Evolutionary conservation across 2,888 invertebrate genomes (phyloP).

Genomic region (Lamproptera curius): DNA sequence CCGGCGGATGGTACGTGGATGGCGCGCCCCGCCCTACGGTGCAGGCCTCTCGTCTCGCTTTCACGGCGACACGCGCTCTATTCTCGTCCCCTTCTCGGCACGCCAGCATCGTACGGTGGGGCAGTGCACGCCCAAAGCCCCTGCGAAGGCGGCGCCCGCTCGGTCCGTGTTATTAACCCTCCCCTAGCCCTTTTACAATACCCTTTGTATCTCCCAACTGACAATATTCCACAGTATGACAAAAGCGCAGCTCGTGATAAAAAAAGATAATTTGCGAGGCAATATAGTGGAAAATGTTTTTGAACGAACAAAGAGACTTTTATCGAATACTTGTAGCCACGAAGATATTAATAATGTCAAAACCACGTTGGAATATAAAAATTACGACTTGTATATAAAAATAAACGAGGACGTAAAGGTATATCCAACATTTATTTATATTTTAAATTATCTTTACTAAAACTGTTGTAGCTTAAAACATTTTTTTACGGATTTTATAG

Average conservation of each 20-base stretch:
- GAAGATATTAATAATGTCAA: too few relatives aligned
- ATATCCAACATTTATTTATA: too few relatives aligned
- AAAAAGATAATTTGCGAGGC: conserved; percentile 17
- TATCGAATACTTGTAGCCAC: too few relatives aligned
- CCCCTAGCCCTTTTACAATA: conserved; percentile 40
- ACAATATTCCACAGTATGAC: conserved; percentile 33
- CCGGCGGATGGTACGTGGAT: conserved; percentile 33
- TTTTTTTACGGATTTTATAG: too few relatives aligned
- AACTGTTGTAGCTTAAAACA: too few relatives aligned
- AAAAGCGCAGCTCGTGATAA: conserved; percentile 24
- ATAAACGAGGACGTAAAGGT: too few relatives aligned
- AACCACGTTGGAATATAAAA: too few relatives aligned
- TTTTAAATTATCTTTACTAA: too few relatives aligned
- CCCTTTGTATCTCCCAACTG: conserved; percentile 49
- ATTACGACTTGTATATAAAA: too few relatives aligned
- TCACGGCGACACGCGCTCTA: conserved; percentile 10
- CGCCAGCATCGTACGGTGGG: conserved; percentile 21
- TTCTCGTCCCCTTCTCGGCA: conserved; percentile 25
- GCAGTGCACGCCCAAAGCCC: conserved; percentile 38
- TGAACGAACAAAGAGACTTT: too few relatives aligned
- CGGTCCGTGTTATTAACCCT: conserved; percentile 33
- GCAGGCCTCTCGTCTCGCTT: conserved; percentile 28
- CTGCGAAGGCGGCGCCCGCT: conserved; percentile 38
- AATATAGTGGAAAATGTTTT: conserved; percentile 15
- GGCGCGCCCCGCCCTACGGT: conserved; percentile 44